Conservation (phyloP, 2,797 vertebrate species). For the Arctocebus calabarensis region DNA sequence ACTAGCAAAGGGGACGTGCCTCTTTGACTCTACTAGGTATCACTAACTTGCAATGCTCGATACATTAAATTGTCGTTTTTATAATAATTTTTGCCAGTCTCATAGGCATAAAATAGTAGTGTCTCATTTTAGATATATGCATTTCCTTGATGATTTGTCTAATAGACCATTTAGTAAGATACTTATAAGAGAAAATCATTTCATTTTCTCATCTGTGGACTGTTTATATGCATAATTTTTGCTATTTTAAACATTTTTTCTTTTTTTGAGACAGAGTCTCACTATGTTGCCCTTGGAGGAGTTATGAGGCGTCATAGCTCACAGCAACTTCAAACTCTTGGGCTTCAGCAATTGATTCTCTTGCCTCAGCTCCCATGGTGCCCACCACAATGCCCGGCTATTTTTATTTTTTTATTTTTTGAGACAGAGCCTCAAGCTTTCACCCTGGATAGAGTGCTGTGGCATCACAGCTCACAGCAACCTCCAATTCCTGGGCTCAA, state of each 20-base stretch:
- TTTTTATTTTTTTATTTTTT: too few species aligned
- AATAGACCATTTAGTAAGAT: not conserved
- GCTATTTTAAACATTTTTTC: not conserved
- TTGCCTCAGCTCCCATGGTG: too few species aligned
- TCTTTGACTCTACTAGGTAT: not conserved
- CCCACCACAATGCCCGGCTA: too few species aligned
- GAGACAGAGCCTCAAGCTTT: too few species aligned
- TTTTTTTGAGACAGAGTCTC: not conserved
- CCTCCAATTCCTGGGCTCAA: too few species aligned
- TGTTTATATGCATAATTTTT: not conserved
- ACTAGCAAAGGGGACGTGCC: not conserved
- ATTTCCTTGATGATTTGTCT: not conserved
- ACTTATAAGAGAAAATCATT: not conserved
- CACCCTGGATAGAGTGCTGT: too few species aligned
- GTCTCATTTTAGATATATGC: not conserved
- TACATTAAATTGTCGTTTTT: not conserved
- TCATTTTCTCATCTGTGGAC: not conserved
- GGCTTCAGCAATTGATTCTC: too few species aligned
- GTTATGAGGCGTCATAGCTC: too few species aligned
- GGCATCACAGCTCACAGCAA: too few species aligned
- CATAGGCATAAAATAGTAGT: not conserved
- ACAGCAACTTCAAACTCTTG: too few species aligned
- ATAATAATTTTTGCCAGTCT: not conserved
- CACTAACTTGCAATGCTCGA: not conserved
- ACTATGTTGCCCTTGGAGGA: too few species aligned